These are phyloP conservation scores for Neoseiulus cucumeris DNA, from an alignment of 1,140 invertebrate genomes.

Conservation along the genomic window DNA sequence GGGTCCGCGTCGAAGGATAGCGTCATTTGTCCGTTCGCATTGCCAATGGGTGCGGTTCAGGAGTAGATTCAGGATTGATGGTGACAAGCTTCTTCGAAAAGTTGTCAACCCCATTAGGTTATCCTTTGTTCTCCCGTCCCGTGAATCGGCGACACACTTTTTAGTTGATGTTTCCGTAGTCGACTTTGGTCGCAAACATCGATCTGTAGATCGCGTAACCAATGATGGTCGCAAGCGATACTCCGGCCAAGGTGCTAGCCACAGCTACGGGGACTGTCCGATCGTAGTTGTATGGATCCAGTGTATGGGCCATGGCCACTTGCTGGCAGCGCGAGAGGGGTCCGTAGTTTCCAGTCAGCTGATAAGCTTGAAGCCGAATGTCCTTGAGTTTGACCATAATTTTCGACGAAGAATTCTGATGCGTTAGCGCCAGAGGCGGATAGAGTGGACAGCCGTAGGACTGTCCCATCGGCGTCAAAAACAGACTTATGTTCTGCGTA, in stretches of 20 bases:
- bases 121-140: too few species aligned
- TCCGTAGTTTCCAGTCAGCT: constrained; percentile 23
- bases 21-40: too few species aligned
- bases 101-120: too few species aligned
- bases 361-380: constrained; percentile 39
- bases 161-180: constrained; percentile 81
- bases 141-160: too few species aligned
- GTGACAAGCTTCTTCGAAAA: too few species aligned
- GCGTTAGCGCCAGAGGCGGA: background rate
- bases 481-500: constrained; percentile 34
- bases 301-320: constrained; percentile 6
- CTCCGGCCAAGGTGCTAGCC: constrained; percentile 58
- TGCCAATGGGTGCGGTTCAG: too few species aligned
- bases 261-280: constrained; percentile 68
- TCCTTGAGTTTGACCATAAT: constrained; percentile 29
- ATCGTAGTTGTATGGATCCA: constrained; percentile 28
- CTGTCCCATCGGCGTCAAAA: constrained; percentile 61
- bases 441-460: constrained; percentile 42
- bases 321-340: constrained; percentile 3
- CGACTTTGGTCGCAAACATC: constrained; percentile 67
- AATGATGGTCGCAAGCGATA: constrained; percentile 51
- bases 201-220: constrained; percentile 70
- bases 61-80: too few species aligned
- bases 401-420: constrained; percentile 16
- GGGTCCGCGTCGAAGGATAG: too few species aligned